Conservation (phyloP, 2,113 vertebrate species). For the Quiscalus mexicanus region DNA sequence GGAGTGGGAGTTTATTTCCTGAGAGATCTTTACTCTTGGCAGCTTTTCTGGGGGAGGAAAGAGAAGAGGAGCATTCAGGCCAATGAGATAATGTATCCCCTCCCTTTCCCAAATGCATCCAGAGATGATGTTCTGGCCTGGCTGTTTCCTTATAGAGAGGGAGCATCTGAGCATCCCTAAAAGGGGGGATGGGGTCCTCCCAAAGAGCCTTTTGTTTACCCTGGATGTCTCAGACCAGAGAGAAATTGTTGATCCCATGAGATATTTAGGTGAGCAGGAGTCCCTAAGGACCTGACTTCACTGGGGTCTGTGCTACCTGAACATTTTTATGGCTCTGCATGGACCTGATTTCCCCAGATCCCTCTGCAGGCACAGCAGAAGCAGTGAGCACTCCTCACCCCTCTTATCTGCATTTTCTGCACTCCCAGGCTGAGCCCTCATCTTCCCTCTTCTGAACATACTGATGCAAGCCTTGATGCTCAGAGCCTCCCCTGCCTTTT, state of each 20-base stretch:
- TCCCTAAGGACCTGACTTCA: not conserved
- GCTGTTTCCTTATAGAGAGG: not conserved
- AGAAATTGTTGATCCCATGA: not conserved
- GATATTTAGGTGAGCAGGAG: not conserved
- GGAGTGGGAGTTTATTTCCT: conserved; percentile 64
- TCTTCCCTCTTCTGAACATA: fast-evolving
- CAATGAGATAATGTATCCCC: conserved; percentile 34
- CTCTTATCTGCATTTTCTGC: not conserved
- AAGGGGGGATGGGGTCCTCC: not conserved
- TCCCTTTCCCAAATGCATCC: conserved; percentile 2
- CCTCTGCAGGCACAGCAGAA: not conserved
- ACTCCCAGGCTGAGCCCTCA: not conserved
- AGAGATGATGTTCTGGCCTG: not conserved
- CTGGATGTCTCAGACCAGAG: not conserved
- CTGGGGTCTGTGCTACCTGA: not conserved
- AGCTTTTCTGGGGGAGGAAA: conserved; percentile 65
- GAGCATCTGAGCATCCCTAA: not conserved
- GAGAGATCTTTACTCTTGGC: conserved; percentile 48
- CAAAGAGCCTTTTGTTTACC: not conserved
- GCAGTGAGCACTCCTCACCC: not conserved
- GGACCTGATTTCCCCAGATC: not conserved
- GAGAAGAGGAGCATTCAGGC: conserved; percentile 31
- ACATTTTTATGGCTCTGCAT: not conserved
- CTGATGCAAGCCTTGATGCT: not conserved
- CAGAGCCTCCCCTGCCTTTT: not conserved